Evolutionary conservation across 1,140 invertebrate species (phyloP), one percentile per base, ranked within the genome.

Genomic region (Pteromalus puparum): DNA sequence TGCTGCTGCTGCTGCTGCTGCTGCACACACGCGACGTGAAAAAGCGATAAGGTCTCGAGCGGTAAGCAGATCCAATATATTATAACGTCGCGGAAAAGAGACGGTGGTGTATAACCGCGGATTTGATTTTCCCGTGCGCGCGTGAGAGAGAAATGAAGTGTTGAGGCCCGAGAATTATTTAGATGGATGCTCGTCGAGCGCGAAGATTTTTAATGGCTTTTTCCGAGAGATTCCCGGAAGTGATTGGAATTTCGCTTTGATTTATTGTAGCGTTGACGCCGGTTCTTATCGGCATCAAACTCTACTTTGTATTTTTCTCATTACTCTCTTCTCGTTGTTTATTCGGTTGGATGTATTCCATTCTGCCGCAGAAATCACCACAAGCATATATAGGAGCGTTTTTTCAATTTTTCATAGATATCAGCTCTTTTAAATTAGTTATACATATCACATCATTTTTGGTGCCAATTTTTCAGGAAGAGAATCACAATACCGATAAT

Each of bases 41-140:
- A 65, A 78, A 78, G 28, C 76, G 48, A 76, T 76, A 76, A 61
- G 46, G 21, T 26, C 24, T 26, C 24, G 46, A 28, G 48, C 18
- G 46, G 76, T 65, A 78, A 78, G 48, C 76, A 78, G 76, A 78
- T 78, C 46, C 76, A 78, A 78, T 78, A 78, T 65, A 78, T 78
- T 61, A 61, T 34, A 78, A 30, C 76, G 76, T n/a, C 48, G 76
- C 34, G 72, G 68, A 18, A 74, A 38, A 74, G 34, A n/a, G 34
- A 42, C 2, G 72, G n/a, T 3, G n/a, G 34, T 34, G n/a, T 38
- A 74, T n/a, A n/a, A n/a, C 72, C 72, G 21, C 72, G 72, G 30
- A 74, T 74, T 74, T 74, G 72, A 74, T 74, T 74, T 74, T 70
- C 15, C 21, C 72, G 13, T 1, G 24, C 21, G 34, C 28, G 34